Conservation (phyloP, 2,797 vertebrate genomes). For the Rhynchonycteris naso region DNA sequence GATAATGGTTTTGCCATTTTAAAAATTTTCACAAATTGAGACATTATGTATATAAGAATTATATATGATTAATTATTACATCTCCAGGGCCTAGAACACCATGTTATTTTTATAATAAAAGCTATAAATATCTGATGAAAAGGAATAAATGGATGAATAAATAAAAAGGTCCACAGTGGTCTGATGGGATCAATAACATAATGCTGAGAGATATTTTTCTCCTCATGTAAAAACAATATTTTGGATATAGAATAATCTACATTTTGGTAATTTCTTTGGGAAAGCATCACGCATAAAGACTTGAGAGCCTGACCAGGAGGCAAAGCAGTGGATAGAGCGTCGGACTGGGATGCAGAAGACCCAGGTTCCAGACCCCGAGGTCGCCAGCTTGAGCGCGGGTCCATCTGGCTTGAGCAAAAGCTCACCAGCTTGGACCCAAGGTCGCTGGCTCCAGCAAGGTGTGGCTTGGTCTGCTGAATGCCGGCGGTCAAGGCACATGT, state of each 20-base stretch:
- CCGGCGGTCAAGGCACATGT: too few relatives aligned
- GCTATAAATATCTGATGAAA: conserved; percentile 29
- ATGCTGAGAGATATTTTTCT: not conserved
- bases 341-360: too few relatives aligned
- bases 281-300: not conserved
- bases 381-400: too few relatives aligned
- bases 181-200: not conserved
- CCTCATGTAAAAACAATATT: not conserved
- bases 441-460: too few relatives aligned
- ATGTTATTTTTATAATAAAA: conserved; percentile 28
- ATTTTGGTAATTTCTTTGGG: not conserved
- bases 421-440: too few relatives aligned
- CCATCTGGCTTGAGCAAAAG: too few relatives aligned
- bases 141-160: not conserved
- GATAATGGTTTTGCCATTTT: not conserved
- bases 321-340: too few relatives aligned
- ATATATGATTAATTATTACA: conserved; percentile 40
- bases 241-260: not conserved
- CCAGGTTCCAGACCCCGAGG: too few relatives aligned
- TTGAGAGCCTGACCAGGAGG: too few relatives aligned
- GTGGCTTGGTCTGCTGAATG: too few relatives aligned
- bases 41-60: not conserved
- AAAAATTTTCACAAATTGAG: not conserved
- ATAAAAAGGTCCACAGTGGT: not conserved
- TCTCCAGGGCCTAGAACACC: not conserved